phyloP scores from a whole-genome alignment of 2,113 vertebrate species.

The Cercopithecus mona region DNA sequence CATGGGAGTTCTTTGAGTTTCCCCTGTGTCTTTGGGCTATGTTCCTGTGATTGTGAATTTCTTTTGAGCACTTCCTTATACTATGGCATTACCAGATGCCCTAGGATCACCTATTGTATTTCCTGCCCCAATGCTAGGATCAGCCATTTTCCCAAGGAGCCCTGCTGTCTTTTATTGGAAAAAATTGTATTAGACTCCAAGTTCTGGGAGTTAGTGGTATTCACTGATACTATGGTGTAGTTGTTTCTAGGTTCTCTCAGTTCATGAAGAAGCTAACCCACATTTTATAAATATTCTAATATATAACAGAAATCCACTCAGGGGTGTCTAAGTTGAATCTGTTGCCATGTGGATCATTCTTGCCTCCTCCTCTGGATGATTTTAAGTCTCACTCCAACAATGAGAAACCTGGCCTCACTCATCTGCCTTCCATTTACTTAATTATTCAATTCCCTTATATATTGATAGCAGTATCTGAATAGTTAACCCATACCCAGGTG shows the following conservation, averaged over 20 bases:
- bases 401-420: not conserved
- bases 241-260: not conserved
- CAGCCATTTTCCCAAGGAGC: not conserved
- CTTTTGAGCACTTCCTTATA: not conserved
- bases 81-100: too few species aligned
- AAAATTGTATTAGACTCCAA: not conserved
- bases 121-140: not conserved
- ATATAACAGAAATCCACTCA: not conserved
- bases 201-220: rapidly evolving
- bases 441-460: too few species aligned
- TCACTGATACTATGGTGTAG: rapidly evolving
- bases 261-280: not conserved
- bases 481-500: not conserved
- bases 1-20: not conserved
- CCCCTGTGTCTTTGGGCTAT: not conserved
- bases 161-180: not conserved
- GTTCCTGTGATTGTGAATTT: not conserved
- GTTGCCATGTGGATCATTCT: not conserved
- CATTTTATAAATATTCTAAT: not conserved
- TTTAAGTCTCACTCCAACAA: not conserved
- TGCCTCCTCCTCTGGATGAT: not conserved
- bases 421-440: not conserved
- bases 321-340: not conserved
- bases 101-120: not conserved
- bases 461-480: not conserved